Conservation (phyloP, 2,797 vertebrate species). For the Cyclura pinguis region DNA sequence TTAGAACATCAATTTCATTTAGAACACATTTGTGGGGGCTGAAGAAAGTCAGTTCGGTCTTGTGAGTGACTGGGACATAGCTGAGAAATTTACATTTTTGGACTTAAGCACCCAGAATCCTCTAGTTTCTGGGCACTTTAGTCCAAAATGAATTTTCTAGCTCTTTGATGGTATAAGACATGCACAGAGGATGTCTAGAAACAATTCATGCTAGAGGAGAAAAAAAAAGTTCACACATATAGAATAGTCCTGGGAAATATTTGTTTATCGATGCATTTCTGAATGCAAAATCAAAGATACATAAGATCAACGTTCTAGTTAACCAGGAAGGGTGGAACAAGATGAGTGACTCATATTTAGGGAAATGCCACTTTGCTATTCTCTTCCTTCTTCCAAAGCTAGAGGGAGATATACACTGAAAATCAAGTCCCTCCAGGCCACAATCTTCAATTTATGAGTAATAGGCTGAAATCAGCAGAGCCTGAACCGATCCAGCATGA, state of each 20-base stretch:
- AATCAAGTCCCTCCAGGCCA: neutral
- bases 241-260: neutral
- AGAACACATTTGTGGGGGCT: neutral
- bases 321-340: neutral
- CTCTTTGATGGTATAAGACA: too few species aligned
- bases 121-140: too few species aligned
- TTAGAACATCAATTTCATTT: neutral
- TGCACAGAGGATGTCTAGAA: neutral
- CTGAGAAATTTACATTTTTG: too few species aligned
- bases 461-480: conserved; percentile 27
- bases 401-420: neutral
- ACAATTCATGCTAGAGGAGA: neutral
- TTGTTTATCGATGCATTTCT: neutral
- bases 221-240: neutral
- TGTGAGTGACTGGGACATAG: too few species aligned
- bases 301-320: neutral
- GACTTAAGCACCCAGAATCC: too few species aligned
- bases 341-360: neutral
- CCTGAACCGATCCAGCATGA: conserved; percentile 8
- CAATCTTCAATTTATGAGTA: conserved; percentile 4
- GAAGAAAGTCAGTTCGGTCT: too few species aligned
- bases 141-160: too few species aligned
- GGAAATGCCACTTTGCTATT: neutral
- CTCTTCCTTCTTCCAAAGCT: neutral
- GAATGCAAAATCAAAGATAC: neutral